Percentiles rank a stretch among this genome's conserved stretches.
Conservation (phyloP, 1,140 invertebrate genomes). For the Caerostris extrusa region DNA sequence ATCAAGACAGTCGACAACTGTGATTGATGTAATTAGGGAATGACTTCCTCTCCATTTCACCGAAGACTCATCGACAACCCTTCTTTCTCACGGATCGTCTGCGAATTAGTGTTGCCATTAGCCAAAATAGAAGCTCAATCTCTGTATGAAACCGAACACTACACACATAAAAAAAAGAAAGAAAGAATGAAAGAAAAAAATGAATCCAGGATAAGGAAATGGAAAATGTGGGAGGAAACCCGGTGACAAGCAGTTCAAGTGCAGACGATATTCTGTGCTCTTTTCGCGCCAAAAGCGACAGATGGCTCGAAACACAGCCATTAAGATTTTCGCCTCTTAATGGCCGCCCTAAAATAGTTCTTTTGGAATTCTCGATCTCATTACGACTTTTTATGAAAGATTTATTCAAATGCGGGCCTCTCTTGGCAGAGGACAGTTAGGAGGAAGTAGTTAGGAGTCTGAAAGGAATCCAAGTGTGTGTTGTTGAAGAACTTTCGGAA, state of each 20-base stretch:
- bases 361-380: conserved; percentile 35
- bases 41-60: too few relatives aligned
- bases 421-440: background rate
- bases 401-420: conserved; percentile 41
- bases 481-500: too few relatives aligned
- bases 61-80: background rate
- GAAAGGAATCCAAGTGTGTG: too few relatives aligned
- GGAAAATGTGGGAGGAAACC: conserved; percentile 55
- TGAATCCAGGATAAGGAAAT: background rate
- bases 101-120: conserved; percentile 34
- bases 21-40: too few relatives aligned
- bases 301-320: background rate
- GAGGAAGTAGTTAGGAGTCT: background rate
- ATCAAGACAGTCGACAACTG: too few relatives aligned
- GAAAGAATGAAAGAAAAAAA: background rate
- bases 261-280: conserved; percentile 48
- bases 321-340: background rate
- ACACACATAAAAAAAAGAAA: background rate
- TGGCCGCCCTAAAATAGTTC: conserved; percentile 24
- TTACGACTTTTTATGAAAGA: conserved; percentile 47
- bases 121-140: background rate
- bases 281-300: background rate
- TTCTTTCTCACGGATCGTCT: background rate
- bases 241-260: conserved; percentile 35
- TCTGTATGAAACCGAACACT: background rate